Base-by-base conservation (phyloP, 2,888 invertebrate species). In the Drosophila percnosoma region DNA sequence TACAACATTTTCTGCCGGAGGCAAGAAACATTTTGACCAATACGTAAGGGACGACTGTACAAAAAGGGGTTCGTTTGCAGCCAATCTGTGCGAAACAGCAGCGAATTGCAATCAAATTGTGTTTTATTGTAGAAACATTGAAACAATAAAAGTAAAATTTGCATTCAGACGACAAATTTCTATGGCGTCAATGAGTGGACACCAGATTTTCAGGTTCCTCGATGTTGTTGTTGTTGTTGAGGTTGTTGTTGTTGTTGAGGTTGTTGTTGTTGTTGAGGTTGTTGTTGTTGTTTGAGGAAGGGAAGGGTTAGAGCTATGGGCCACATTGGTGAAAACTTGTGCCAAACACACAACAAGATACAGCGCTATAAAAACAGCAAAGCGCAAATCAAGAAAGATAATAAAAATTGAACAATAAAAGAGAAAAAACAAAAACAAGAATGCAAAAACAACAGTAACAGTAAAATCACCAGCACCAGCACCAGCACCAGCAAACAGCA, bases 341-440 rank as follows among this genome's bases (percentile, higher is more conserved):
- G 61, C 57, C 36, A 38, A 38, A 38, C 51, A 57, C 66, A 51
- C 51, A 33, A 31, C 45, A 60, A 61, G 42, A 65, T 49, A 40
- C 53, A 42, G 40, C 67, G 70, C 77, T 58, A 80, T 75, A 80
- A 84, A 82, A 81, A 76, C 61, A 78, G 62, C 73, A 78, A 73
- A 84, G 73, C 78, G 82, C 73, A 82, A 89, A 84, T 82, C 88
- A 84, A 76, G 73, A 82, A 71, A 87, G 76, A 75, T 74, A 74
- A 89, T 82, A 85, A 82, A 84, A 78, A 77, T 78, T 70, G 51
- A 76, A 70, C 66, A 76, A 76, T 77, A 80, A 77, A 77, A 78
- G 54, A 64, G 49, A 48, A 52, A 64, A 53, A 68, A 51, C 57
- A 58, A 57, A 66, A 55, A 59, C 53, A 75, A 67, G 67, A 55